These are phyloP conservation scores for Grantiella picta DNA, from an alignment of 2,113 vertebrate genomes.

Conservation along the genomic window DNA sequence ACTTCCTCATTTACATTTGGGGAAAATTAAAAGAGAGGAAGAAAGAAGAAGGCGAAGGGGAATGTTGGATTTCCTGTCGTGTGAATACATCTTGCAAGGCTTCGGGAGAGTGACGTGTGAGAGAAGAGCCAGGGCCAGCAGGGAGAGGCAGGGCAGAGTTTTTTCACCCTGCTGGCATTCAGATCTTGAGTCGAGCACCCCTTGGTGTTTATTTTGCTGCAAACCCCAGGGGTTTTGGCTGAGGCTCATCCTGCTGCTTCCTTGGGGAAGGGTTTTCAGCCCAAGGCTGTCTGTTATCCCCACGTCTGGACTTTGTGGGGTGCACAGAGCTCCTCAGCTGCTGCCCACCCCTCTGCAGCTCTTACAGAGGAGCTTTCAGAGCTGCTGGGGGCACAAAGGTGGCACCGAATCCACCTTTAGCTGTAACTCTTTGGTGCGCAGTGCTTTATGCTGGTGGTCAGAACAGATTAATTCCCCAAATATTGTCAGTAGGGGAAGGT, in stretches of 20 bases:
- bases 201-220: not conserved
- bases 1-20: slow-evolving; percentile 51
- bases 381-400: not conserved
- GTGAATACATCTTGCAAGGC: not conserved
- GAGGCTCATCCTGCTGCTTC: not conserved
- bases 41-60: not conserved
- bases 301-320: not conserved
- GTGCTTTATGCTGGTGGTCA: not conserved
- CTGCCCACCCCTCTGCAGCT: not conserved
- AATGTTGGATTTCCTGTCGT: slow-evolving; percentile 26
- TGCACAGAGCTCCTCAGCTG: not conserved
- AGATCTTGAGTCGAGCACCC: not conserved
- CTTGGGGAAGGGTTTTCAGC: not conserved
- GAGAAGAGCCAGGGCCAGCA: not conserved
- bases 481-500: not conserved
- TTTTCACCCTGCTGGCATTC: not conserved
- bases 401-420: not conserved
- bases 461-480: not conserved
- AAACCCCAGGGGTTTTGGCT: not conserved
- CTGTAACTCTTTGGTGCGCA: not conserved
- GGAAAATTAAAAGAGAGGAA: slow-evolving; percentile 32
- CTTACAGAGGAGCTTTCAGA: not conserved
- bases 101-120: not conserved
- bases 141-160: not conserved
- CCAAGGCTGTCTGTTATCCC: not conserved